phyloP scores from a whole-genome alignment of 2,797 vertebrate species.

The Lepilemur septentrionalis region DNA sequence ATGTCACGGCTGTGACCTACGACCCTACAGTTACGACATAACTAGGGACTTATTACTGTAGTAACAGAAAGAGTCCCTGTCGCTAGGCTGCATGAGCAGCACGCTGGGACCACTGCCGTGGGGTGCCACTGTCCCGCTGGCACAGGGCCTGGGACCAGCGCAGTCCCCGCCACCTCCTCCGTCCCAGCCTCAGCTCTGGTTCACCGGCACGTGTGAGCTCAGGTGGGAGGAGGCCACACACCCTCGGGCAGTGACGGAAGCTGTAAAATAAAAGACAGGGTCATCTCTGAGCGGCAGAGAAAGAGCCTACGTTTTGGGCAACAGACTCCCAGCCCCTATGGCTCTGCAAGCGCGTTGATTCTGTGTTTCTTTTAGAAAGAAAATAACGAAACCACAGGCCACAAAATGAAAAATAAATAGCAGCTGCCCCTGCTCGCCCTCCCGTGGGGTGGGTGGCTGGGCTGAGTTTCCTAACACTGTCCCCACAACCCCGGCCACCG shows the following conservation, averaged over 20 bases:
- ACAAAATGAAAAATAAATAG: background rate
- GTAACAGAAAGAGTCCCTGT: background rate
- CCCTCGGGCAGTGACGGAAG: fast-evolving
- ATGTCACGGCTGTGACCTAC: background rate
- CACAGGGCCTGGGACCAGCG: fast-evolving
- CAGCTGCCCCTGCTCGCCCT: background rate
- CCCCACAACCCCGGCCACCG: fast-evolving
- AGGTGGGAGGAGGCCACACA: fast-evolving
- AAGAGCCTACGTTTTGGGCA: background rate
- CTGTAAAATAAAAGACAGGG: background rate
- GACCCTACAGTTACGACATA: background rate
- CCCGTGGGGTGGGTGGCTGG: fast-evolving
- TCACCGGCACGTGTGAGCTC: background rate
- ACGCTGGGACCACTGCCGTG: background rate
- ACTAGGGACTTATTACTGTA: background rate
- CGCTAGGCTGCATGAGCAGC: too few species aligned
- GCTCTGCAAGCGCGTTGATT: background rate
- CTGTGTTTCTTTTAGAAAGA: background rate
- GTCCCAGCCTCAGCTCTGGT: too few species aligned
- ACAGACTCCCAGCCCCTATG: background rate
- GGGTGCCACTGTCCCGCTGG: background rate
- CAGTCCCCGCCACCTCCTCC: fast-evolving
- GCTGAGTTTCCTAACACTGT: fast-evolving
- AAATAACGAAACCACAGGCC: background rate
- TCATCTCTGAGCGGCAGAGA: background rate